A percentile compares a stretch with the other conserved stretches of the same genome.
Conservation (phyloP, 2,113 vertebrate species). For the Bothrops jararaca region DNA sequence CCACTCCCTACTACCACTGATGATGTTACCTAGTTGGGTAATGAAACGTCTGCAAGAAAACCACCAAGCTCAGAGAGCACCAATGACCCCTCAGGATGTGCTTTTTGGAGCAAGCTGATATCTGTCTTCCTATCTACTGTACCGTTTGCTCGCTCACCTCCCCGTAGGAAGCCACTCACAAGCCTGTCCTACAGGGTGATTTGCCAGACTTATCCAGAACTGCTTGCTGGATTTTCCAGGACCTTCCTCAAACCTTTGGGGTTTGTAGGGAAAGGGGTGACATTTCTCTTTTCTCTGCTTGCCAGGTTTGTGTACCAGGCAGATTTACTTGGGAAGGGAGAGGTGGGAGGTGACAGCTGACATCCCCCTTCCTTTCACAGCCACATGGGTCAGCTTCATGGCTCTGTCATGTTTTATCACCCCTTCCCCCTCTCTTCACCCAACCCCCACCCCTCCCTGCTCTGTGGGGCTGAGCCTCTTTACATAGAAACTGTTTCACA, state of each 20-base stretch:
- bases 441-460: too few relatives aligned
- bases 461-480: background rate
- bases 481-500: background rate
- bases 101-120: background rate
- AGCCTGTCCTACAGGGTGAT: fast-evolving
- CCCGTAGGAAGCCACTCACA: background rate
- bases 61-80: background rate
- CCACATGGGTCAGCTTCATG: background rate
- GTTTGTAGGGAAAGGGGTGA: background rate
- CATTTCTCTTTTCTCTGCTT: background rate
- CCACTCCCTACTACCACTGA: background rate
- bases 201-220: too few relatives aligned
- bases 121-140: background rate
- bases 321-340: background rate
- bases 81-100: background rate
- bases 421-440: background rate
- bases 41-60: background rate
- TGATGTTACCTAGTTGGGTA: background rate
- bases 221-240: background rate
- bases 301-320: background rate
- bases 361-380: background rate
- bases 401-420: background rate
- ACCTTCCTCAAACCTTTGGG: background rate
- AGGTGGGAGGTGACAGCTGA: background rate
- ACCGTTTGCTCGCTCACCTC: background rate